A percentile compares a stretch with the other conserved stretches of the same genome.
Conservation (phyloP, 1,140 invertebrate genomes). For the Glossosoma conforme region DNA sequence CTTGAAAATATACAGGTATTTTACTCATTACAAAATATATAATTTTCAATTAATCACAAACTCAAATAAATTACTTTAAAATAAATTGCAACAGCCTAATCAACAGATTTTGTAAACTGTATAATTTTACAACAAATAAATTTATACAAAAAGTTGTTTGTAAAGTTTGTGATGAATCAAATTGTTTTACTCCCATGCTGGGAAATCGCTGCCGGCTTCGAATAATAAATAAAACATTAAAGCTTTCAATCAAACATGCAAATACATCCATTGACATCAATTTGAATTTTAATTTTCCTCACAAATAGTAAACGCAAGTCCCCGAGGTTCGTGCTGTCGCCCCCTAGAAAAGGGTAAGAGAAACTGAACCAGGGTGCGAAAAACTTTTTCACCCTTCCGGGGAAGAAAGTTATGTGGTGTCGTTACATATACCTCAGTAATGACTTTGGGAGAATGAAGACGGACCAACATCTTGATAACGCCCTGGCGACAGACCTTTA, state of each 20-base stretch:
- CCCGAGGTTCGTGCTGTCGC: not conserved
- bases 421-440: conserved; percentile 29
- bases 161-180: too few relatives aligned
- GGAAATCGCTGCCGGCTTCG: too few relatives aligned
- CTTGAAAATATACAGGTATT: too few relatives aligned
- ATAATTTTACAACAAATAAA: too few relatives aligned
- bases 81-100: too few relatives aligned
- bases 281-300: conserved; percentile 9
- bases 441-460: conserved; percentile 16
- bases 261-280: conserved; percentile 13
- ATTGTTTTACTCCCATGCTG: too few relatives aligned
- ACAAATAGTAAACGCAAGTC: not conserved
- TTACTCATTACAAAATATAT: too few relatives aligned
- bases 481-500: too few relatives aligned
- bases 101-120: too few relatives aligned
- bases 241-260: conserved; percentile 23
- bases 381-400: conserved; percentile 26
- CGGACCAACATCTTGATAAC: conserved; percentile 29
- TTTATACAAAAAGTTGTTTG: too few relatives aligned
- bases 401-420: conserved; percentile 29
- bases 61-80: too few relatives aligned
- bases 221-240: not conserved
- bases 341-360: not conserved
- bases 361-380: conserved; percentile 25
- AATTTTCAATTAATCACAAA: too few relatives aligned